Conservation (phyloP, 2,113 vertebrate species). For the Melanocharis versteri region DNA sequence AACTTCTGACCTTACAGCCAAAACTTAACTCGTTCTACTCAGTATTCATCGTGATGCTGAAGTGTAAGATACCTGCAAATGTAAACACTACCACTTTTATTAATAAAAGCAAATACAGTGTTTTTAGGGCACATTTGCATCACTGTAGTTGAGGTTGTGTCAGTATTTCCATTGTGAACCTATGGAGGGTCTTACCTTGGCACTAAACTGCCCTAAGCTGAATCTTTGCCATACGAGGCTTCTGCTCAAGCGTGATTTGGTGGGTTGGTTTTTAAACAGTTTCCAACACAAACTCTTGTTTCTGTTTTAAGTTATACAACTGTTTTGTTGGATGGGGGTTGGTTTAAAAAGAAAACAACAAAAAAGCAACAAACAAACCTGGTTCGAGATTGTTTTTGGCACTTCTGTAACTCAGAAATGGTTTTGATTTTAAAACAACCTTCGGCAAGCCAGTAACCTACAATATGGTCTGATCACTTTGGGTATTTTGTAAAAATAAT, state of each 20-base stretch:
- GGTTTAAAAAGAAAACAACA: conserved; percentile 8
- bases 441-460: conserved; percentile 59
- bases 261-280: conserved; percentile 49
- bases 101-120: conserved; percentile 69
- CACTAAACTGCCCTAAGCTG: conserved; percentile 41
- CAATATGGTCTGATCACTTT: conserved; percentile 64
- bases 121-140: conserved; percentile 66
- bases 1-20: conserved; percentile 29
- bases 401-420: conserved; percentile 66
- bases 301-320: conserved; percentile 52
- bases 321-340: conserved; percentile 51
- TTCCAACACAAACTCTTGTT: conserved; percentile 48
- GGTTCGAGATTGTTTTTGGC: conserved; percentile 60
- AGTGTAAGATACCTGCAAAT: conserved; percentile 65
- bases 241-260: conserved; percentile 23
- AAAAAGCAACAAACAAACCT: neutral
- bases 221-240: conserved; percentile 27
- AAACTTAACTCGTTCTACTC: conserved; percentile 48
- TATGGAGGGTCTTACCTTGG: conserved; percentile 56
- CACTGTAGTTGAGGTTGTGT: conserved; percentile 57
- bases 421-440: conserved; percentile 62
- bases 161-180: conserved; percentile 61
- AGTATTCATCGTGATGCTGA: conserved; percentile 64
- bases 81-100: conserved; percentile 69
- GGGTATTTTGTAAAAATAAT: conserved; percentile 71